A percentile compares a stretch with the other conserved stretches of the same genome.
These are phyloP conservation scores for Prunella strophiata DNA, from an alignment of 2,797 vertebrate genomes.

Conservation along the genomic window DNA sequence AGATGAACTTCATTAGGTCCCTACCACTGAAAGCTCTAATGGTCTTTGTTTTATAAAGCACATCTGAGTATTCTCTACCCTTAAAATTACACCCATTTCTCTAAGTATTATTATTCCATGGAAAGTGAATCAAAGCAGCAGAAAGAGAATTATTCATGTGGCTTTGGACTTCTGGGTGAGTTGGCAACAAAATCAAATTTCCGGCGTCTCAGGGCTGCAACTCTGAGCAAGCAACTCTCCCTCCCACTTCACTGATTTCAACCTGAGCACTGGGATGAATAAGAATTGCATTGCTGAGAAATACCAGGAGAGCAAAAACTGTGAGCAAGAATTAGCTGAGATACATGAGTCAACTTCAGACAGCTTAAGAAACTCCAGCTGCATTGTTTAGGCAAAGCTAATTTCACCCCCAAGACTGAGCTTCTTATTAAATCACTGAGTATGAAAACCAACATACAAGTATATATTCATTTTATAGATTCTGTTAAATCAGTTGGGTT, in stretches of 20 bases:
- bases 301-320: neutral
- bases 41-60: neutral
- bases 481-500: neutral
- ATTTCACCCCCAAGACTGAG: neutral
- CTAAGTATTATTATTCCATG: neutral
- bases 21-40: neutral
- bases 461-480: neutral
- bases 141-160: neutral
- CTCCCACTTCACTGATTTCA: neutral
- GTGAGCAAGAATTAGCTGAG: neutral
- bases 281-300: neutral
- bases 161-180: neutral
- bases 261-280: neutral
- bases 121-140: neutral
- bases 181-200: conserved; percentile 26
- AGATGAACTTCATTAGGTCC: neutral
- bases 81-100: neutral
- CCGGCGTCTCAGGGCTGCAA: neutral
- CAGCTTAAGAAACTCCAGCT: neutral
- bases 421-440: neutral
- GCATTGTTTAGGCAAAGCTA: neutral
- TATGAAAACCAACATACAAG: neutral
- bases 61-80: neutral
- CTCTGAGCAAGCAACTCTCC: neutral
- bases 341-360: neutral